Evolutionary conservation across 2,888 invertebrate species (phyloP).

Genomic region (Crossocerus cetratus): DNA sequence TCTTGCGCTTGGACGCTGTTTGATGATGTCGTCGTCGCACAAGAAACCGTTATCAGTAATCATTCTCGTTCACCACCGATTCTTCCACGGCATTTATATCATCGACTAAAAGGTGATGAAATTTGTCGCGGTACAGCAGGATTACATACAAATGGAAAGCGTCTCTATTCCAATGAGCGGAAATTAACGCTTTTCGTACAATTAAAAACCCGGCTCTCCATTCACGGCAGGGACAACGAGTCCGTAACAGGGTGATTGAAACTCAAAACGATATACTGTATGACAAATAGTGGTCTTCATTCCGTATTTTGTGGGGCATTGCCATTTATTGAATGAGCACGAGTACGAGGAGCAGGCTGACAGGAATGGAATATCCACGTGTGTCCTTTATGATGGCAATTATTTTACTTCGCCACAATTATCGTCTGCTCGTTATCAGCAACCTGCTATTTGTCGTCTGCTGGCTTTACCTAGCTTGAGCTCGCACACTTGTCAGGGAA

Average conservation of each 20-base stretch:
- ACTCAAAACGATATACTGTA: no score
- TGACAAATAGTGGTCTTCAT: no score
- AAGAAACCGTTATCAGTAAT: slow-evolving; percentile 34
- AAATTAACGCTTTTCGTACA: no score
- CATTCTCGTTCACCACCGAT: slow-evolving; percentile 36
- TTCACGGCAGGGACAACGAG: no score
- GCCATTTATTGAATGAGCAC: not conserved
- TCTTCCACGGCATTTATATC: slow-evolving; percentile 11
- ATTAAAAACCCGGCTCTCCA: no score
- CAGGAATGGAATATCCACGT: no score
- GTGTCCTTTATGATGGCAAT: slow-evolving; percentile 4
- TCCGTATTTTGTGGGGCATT: no score
- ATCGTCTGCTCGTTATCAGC: slow-evolving; percentile 15
- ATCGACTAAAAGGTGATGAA: not conserved
- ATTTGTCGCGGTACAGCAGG: slow-evolving; percentile 3
- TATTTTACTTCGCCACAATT: slow-evolving; percentile 7
- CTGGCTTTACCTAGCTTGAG: slow-evolving; percentile 31
- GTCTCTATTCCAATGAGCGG: slow-evolving; percentile 28
- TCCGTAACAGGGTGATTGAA: no score
- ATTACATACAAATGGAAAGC: slow-evolving; percentile 1
- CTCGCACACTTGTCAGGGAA: not conserved
- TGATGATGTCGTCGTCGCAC: slow-evolving; percentile 17
- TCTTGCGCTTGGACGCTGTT: slow-evolving; percentile 23
- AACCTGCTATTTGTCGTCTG: slow-evolving; percentile 13
- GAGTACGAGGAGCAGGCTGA: not conserved